Conservation (phyloP, 2,797 vertebrate genomes). For the Lagodon rhomboides region DNA sequence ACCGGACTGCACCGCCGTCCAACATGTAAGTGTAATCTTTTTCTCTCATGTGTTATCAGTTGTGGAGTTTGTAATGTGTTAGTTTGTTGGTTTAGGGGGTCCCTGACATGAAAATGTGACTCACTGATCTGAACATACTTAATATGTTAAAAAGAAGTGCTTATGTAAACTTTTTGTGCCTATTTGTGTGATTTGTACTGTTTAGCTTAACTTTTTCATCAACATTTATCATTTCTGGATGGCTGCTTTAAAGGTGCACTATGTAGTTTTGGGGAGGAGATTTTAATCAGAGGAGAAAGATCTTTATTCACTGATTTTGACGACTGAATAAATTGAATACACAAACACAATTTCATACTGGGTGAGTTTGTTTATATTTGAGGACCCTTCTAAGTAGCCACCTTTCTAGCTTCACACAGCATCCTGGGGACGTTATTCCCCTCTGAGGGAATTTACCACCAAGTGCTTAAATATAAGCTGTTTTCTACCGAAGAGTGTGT, state of each 20-base stretch:
- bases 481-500: background rate
- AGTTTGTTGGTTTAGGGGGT: background rate
- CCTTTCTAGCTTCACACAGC: too few relatives aligned
- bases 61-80: too few relatives aligned
- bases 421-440: too few relatives aligned
- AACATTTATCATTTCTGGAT: background rate
- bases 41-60: background rate
- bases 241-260: background rate
- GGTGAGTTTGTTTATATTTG: too few relatives aligned
- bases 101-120: too few relatives aligned
- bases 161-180: background rate
- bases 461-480: background rate
- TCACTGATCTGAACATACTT: too few relatives aligned
- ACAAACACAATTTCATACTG: too few relatives aligned
- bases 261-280: too few relatives aligned
- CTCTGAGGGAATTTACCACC: background rate
- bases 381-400: too few relatives aligned
- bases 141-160: background rate
- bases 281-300: too few relatives aligned
- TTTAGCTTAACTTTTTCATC: background rate
- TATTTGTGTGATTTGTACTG: background rate
- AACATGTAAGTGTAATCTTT: constrained; percentile 3
- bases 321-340: too few relatives aligned
- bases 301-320: too few relatives aligned
- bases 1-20: background rate